Base-by-base conservation (phyloP, 2,113 vertebrate species). In the Lipophrys pholis region DNA sequence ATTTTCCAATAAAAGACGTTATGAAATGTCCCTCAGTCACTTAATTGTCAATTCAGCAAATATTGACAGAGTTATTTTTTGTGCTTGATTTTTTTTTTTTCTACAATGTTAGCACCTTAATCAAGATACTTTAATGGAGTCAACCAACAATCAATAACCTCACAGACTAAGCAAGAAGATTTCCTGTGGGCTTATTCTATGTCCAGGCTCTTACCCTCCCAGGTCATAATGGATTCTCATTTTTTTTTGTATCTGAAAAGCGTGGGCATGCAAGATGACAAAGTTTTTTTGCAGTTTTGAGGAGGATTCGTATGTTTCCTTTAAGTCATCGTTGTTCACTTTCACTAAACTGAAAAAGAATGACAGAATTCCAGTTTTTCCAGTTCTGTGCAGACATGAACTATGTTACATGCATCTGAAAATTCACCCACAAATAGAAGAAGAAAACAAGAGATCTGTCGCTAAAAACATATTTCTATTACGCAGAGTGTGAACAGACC, bases 211-310 rank as follows among this genome's bases (percentile, higher is more conserved):
- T 59, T 14, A 62, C 62, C 46, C 12, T 53, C 35, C 38, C 60
- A 45, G 21, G 9, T 71, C 60, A 51, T 11, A 15, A n/a, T 36
- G 48, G 30, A 69, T 12, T 40, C 35, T 62, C 42, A 3, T 71
- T 46, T 38, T 81, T 72, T 81, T 82, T 41, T 14, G 43, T 53
- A 62, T 74, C 76, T 74, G 76, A 86, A 74, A 78, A 88, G 69
- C 14, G 48, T 39, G 55, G 43, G 35, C 81, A 14, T 63, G 60
- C 49, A 82, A 30, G 21, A 30, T 30, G 21, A 30, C 21, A 30
- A 30, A 2, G 2, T 30, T 30, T 4, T 30, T 30, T 30, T 30
- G 21, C 21, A 30, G 21, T 30, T 17, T 50, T 38, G 36, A 0
- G 15, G 68, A 59, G 45, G 48, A 49, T 68, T 66, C 48, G 12